Evolutionary conservation across 2,888 invertebrate species (phyloP).

Genomic region (Drosophila meridionalis): DNA sequence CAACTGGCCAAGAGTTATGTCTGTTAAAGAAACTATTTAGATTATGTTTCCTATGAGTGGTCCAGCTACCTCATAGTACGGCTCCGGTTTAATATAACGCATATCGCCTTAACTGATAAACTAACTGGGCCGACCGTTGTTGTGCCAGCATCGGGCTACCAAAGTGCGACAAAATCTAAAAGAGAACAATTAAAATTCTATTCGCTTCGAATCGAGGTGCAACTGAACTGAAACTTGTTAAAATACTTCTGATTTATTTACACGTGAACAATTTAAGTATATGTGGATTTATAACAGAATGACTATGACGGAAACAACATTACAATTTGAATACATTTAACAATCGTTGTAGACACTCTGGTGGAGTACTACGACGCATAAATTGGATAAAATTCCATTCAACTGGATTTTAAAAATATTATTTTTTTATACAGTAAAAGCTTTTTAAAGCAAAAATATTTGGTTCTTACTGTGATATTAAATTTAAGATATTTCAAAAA

Average conservation of each 20-base stretch:
- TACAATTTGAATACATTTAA: conserved; percentile 4
- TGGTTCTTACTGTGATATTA: too few relatives aligned
- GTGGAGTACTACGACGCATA: neutral
- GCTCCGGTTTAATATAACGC: conserved; percentile 84
- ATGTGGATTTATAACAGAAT: conserved; percentile 1
- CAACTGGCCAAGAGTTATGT: neutral
- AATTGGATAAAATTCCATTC: neutral
- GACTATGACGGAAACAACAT: conserved; percentile 5
- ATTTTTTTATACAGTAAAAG: too few relatives aligned
- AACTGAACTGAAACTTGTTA: conserved; percentile 9
- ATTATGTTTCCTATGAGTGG: conserved; percentile 4
- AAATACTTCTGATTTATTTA: conserved; percentile 47
- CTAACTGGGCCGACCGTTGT: conserved; percentile 58
- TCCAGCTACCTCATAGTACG: conserved; percentile 84
- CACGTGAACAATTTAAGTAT: conserved; percentile 32
- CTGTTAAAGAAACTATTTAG: neutral
- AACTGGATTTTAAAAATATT: neutral
- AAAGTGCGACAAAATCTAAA: conserved; percentile 69
- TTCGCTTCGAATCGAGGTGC: conserved; percentile 29
- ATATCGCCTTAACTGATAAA: conserved; percentile 72
- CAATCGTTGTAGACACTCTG: neutral
- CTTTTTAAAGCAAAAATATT: too few relatives aligned
- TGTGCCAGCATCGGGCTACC: conserved; percentile 60
- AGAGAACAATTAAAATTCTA: conserved; percentile 66
- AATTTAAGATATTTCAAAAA: too few relatives aligned